Evolutionary conservation across 2,797 vertebrate species (phyloP), one percentile per base, ranked within the genome.

Genomic region (Ctenopoma multispine): DNA sequence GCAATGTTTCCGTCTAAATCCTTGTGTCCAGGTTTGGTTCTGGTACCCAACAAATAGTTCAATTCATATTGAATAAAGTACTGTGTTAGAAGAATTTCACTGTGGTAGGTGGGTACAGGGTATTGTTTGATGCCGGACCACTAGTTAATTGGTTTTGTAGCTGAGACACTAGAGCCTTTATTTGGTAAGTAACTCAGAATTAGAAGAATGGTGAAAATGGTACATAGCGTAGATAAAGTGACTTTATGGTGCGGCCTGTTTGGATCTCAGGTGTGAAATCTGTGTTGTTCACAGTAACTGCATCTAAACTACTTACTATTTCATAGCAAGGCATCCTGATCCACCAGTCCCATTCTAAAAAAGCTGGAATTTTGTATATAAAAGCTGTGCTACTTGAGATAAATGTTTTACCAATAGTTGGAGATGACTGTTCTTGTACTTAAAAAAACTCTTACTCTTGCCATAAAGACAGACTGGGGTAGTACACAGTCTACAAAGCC

Each of bases 81-180:
- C 34, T n/a, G n/a, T n/a, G n/a, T n/a, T n/a, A n/a, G n/a, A n/a
- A n/a, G n/a, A 24, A 12, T 38, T 38, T 38, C 3, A 13, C 12
- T 38, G 12, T 38, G 36, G 36, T 38, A 13, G 36, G 10, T 38
- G 36, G 48, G 54, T 21, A 44, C 50, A 46, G 55, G 4, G 21
- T 46, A 23, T n/a, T 14, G 57, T 65, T 67, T 59, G 27, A 67
- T 56, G 54, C 63, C 1, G 3, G 60, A 27, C 50, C 43, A 31
- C 57, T 63, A 48, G 73, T 83, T 75, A 71, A 77, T 63, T 44
- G 12, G 21, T 65, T 34, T 67, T 73, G 50, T 71, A 21, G 58
- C 64, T 65, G 46, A 54, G 34, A 24, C 10, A 71, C 18, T 0
- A 4, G 17, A 59, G 51, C 10, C 2, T 72, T 65, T 56, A 47